Conservation (phyloP, 2,113 vertebrate species). For the Tamias sibiricus region DNA sequence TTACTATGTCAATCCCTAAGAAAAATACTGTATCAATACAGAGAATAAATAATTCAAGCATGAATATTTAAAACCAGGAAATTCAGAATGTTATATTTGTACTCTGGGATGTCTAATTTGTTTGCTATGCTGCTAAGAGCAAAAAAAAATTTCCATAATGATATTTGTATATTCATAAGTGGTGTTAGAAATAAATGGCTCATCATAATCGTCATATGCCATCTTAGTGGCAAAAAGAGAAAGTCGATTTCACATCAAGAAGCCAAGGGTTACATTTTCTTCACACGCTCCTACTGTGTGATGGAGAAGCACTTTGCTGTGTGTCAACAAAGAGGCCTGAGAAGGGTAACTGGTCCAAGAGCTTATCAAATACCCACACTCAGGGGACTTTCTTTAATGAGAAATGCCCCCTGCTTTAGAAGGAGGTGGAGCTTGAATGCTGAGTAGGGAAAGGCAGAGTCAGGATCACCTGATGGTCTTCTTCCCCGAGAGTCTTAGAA, state of each 20-base stretch:
- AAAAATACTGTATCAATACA: background rate
- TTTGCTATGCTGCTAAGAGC: constrained; percentile 26
- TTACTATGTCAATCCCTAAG: background rate
- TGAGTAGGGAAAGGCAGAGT: background rate
- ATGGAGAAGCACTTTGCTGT: background rate
- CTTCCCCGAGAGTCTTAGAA: background rate
- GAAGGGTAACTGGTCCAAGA: no score
- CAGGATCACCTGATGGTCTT: rapidly evolving
- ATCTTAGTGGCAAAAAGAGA: background rate
- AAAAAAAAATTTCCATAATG: constrained; percentile 5
- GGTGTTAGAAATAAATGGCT: background rate
- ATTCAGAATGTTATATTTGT: background rate
- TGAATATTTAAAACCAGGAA: constrained; percentile 11
- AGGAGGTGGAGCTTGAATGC: background rate
- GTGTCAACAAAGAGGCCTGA: background rate
- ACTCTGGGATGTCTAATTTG: constrained; percentile 50
- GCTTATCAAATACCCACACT: background rate
- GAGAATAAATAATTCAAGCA: background rate
- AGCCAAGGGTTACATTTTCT: background rate
- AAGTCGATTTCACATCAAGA: background rate
- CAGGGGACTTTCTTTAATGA: background rate
- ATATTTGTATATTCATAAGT: constrained; percentile 42
- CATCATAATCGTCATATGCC: background rate
- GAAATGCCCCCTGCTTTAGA: background rate
- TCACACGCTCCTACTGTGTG: background rate